phyloP scores from a whole-genome alignment of 2,888 invertebrate species.

The Napeogenes inachia region DNA sequence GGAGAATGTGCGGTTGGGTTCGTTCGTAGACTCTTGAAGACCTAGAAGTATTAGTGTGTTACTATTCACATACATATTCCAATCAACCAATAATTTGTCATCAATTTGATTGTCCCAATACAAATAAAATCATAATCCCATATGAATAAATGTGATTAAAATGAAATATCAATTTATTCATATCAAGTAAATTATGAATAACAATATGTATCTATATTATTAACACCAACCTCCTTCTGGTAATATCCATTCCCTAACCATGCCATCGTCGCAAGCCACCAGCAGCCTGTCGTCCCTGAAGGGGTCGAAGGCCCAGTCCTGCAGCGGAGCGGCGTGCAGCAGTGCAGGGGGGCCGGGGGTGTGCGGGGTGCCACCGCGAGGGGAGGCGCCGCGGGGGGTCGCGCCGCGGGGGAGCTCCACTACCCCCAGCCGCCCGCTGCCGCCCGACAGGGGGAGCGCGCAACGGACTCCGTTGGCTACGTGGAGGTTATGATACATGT shows the following conservation, averaged over 20 bases:
- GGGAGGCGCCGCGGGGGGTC: constrained; percentile 80
- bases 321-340: constrained; percentile 91
- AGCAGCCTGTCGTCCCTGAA: constrained; percentile 88
- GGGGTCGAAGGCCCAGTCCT: constrained; percentile 97
- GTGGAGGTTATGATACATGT: background rate
- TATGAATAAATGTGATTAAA: background rate
- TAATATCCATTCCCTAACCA: constrained; percentile 87
- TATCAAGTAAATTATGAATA: too few species aligned
- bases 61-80: too few species aligned
- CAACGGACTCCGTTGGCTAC: constrained; percentile 91
- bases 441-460: constrained; percentile 90
- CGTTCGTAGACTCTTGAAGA: constrained; percentile 87
- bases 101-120: too few species aligned
- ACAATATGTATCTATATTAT: too few species aligned
- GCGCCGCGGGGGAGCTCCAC: constrained; percentile 81
- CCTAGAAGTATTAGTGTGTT: constrained; percentile 44
- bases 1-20: constrained; percentile 79
- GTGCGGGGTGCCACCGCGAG: constrained; percentile 82
- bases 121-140: background rate
- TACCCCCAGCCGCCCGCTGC: constrained; percentile 76
- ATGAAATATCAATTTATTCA: too few species aligned
- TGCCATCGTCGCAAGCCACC: constrained; percentile 94
- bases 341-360: constrained; percentile 88
- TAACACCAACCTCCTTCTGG: constrained; percentile 77
- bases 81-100: too few species aligned